Evolutionary conservation across 2,797 vertebrate genomes (phyloP), one percentile per base, ranked within the genome.

Genomic region (Okamejei kenojei): DNA sequence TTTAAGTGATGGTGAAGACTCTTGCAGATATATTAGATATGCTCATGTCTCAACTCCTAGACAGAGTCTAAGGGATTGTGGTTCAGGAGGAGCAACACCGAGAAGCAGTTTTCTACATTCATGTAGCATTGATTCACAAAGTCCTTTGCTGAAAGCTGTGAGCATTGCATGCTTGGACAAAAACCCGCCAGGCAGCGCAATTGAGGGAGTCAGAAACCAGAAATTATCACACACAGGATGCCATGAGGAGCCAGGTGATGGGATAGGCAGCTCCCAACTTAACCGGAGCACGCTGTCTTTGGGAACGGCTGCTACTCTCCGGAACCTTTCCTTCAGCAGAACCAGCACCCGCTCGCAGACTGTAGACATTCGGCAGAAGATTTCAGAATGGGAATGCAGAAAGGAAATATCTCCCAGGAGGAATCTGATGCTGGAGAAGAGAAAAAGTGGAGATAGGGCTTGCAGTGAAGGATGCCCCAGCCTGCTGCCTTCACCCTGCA

Each of bases 301-400:
- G 93, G 97, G 97, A 86, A 95, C 97, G 2, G 95, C 96, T 5
- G 94, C 95, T 23, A 97, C 95, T 93, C 92, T 97, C 95, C 97
- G 98, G 93, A 97, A 96, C 32, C 94, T 98, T 63, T 97, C 98
- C 38, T 96, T 97, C 93, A 97, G 96, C 94, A 95, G 96, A 93
- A 94, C 96, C 0, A 96, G 96, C 0, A 86, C 97, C n/a, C 96
- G 97, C 93, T 95, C 97, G 15, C 97, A 98, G 93, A 96, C 96
- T 0, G 94, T 97, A 93, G 96, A 97, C 94, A 98, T 99, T 95
- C 97, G 97, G 94, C 98, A 98, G 96, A 99, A 99, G 96, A 99
- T 99, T 95, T 98, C 98, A 93, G 97, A 98, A 99, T 99, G 99
- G 99, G 98, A 99, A 95, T 98, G 97, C 96, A 97, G 98, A 94